Evolutionary conservation across 2,888 invertebrate species (phyloP).

Genomic region (Helobdella robusta): DNA sequence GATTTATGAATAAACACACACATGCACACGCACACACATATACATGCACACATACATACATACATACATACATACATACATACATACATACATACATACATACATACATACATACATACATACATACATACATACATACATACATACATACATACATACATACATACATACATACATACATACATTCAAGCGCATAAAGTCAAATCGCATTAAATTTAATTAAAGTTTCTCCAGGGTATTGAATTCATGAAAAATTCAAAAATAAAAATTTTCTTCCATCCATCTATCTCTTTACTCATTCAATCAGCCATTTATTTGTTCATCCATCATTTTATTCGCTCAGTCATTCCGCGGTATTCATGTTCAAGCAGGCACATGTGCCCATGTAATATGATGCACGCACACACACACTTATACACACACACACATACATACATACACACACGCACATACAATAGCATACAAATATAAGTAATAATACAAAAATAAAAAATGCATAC

Average conservation of each 20-base stretch:
- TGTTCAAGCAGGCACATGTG: constrained; percentile 14
- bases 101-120: constrained; percentile 16
- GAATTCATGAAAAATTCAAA: too few species aligned
- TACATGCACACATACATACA: constrained; percentile 11
- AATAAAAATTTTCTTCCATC: constrained; percentile 4
- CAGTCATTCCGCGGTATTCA: constrained; percentile 11
- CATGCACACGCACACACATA: constrained; percentile 12
- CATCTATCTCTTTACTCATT: constrained; percentile 6
- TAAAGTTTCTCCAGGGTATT: too few species aligned
- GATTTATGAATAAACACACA: neutral
- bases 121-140: constrained; percentile 18
- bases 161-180: constrained; percentile 13
- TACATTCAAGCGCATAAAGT: neutral
- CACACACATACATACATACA: constrained; percentile 1
- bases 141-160: constrained; percentile 19
- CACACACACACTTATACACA: neutral
- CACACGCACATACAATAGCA: neutral
- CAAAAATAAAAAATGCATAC: too few species aligned
- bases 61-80: constrained; percentile 4
- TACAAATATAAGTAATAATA: neutral
- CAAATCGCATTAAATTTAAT: neutral
- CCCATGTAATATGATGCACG: constrained; percentile 12
- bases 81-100: constrained; percentile 17
- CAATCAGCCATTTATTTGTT: constrained; percentile 5
- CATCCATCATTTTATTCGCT: constrained; percentile 15